A percentile compares a stretch with the other conserved stretches of the same genome.
Conservation (phyloP, 2,113 vertebrate species). For the Chascanopsetta lugubris region DNA sequence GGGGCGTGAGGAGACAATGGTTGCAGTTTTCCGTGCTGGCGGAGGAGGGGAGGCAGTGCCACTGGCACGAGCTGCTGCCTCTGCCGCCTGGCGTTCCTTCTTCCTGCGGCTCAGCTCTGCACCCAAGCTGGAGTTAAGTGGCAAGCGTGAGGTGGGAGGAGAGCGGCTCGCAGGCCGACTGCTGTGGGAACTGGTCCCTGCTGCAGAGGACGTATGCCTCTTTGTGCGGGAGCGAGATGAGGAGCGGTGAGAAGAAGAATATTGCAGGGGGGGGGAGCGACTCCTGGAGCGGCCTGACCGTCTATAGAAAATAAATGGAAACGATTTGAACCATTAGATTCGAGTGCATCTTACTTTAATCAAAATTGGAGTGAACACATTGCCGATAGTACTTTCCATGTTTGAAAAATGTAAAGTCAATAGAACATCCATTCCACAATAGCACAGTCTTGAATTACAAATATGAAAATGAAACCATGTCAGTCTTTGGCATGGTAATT, state of each 20-base stretch:
- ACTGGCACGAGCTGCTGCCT: constrained; percentile 86
- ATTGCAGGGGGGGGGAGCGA: constrained; percentile 86
- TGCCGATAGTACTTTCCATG: not conserved
- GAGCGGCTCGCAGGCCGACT: constrained; percentile 92
- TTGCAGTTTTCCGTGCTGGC: constrained; percentile 53
- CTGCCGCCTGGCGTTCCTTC: constrained; percentile 91
- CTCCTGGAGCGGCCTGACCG: constrained; percentile 93
- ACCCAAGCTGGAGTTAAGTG: constrained; percentile 93
- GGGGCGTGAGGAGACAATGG: constrained; percentile 44
- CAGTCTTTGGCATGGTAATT: not conserved
- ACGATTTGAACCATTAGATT: not conserved
- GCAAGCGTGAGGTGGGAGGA: constrained; percentile 87
- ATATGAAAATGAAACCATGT: constrained; percentile 7
- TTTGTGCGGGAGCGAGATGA: constrained; percentile 94
- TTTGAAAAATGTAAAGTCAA: not conserved
- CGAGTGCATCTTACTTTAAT: not conserved
- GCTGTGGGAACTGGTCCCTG: constrained; percentile 79
- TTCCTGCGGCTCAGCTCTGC: constrained; percentile 94
- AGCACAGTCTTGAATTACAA: constrained; percentile 9
- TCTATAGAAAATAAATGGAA: constrained; percentile 66
- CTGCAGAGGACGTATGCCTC: constrained; percentile 86
- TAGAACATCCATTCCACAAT: not conserved
- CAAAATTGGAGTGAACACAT: not conserved
- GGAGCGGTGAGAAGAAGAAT: constrained; percentile 85
- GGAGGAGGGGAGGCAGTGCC: constrained; percentile 83